phyloP scores from a whole-genome alignment of 2,113 vertebrate species.

The Ardeotis arabs region DNA sequence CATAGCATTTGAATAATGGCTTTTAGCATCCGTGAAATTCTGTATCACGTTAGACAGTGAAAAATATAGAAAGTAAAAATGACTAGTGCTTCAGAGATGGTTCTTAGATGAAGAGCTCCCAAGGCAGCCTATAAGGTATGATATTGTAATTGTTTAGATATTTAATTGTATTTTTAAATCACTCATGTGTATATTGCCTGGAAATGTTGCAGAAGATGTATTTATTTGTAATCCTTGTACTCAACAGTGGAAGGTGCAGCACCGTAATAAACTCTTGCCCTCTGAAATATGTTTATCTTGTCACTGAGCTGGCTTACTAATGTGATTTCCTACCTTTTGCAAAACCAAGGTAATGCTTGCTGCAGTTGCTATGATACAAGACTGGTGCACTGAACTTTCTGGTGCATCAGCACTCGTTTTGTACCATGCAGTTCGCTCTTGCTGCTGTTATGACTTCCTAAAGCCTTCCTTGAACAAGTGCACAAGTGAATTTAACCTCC shows the following conservation, averaged over 20 bases:
- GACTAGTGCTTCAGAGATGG: neutral
- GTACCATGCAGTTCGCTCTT: neutral
- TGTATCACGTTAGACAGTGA: neutral
- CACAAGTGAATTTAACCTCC: neutral
- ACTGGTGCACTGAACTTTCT: neutral
- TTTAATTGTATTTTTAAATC: neutral
- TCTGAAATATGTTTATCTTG: slow-evolving; percentile 38
- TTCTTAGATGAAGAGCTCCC: neutral
- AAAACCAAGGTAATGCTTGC: neutral
- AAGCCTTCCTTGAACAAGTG: neutral
- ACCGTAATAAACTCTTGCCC: neutral
- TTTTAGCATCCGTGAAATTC: neutral
- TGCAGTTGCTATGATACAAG: slow-evolving; percentile 34
- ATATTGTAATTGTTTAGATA: neutral
- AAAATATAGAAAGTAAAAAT: neutral
- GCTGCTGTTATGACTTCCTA: neutral
- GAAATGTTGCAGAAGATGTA: neutral
- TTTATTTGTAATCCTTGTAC: neutral
- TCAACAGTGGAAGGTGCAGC: neutral
- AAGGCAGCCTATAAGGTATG: neutral
- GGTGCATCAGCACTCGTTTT: neutral
- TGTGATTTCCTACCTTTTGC: neutral
- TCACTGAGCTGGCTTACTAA: neutral
- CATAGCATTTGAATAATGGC: neutral
- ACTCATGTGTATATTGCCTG: neutral